Base-by-base conservation (phyloP, 2,888 invertebrate genomes). In the Scaptodrosophila latifasciaeformis region DNA sequence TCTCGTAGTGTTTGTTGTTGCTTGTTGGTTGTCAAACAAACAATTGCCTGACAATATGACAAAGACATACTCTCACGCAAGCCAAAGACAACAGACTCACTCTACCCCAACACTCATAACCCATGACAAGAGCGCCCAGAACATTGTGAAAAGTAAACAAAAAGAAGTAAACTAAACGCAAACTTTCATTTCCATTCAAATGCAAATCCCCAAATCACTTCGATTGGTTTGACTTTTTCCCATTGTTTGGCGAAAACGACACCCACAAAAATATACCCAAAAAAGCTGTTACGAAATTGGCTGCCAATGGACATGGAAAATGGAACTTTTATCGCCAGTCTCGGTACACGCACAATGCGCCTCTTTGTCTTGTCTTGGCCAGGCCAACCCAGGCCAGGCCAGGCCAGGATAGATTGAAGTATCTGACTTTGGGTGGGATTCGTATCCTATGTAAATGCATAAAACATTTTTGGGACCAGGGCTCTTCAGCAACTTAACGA, bases 121-220 rank as follows among this genome's bases (percentile, higher is more conserved):
- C 35, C 40, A 31, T 50, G 40, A 50, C 48, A 35, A 39, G 30
- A 61, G 48, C 54, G 49, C 48, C 54, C 53, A 31, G 54, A 37
- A 4, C 10, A 18, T 12, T 37, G 37, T 18, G 17, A 15, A 15
- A 61, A 62, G 29, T 53, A 5, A 19, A 45, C 34, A 19, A 31
- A 49, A 30, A 44, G 31, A 44, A 46, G n/a, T n/a, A 59, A 44
- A 31, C 40, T 46, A 31, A 31, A 35, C 52, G 34, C 39, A 56
- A 54, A 54, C 53, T 59, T 50, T 45, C 37, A 51, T 10, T 13
- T 59, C 65, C 62, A 79, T 79, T 74, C 59, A 79, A 76, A 74
- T 72, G 72, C 72, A 72, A 72, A 72, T 78, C 68, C 55, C 76
- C 54, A 74, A 74, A 76, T 79, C 80, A 76, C 72, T 79, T 79